These are phyloP conservation scores for Jacana jacana DNA, from an alignment of 2,113 vertebrate species.

Conservation along the genomic window DNA sequence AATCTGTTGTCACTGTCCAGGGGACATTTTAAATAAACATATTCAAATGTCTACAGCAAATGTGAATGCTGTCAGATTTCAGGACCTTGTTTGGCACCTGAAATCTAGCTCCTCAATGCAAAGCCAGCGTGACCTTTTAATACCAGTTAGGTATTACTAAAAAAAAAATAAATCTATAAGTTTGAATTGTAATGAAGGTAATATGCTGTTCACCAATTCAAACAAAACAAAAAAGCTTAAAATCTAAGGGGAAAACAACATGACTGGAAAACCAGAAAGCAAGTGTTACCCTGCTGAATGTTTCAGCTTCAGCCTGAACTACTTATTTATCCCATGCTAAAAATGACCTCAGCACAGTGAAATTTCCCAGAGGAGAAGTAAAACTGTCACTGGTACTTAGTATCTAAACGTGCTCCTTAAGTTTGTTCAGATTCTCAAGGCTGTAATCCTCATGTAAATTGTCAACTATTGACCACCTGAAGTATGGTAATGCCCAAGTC, in stretches of 20 bases:
- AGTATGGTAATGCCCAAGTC: not conserved
- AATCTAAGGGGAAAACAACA: not conserved
- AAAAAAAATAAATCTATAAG: not conserved
- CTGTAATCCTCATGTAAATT: not conserved
- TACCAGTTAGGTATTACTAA: not conserved
- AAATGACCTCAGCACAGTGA: slow-evolving; percentile 25
- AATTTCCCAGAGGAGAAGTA: slow-evolving; percentile 33
- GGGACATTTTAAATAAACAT: not conserved
- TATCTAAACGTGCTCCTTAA: too few species aligned
- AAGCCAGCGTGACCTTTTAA: not conserved
- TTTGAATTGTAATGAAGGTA: not conserved
- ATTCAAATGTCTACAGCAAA: not conserved
- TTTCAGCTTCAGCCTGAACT: not conserved
- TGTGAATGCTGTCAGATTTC: not conserved
- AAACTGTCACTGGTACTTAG: not conserved
- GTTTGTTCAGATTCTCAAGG: not conserved
- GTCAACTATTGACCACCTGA: not conserved
- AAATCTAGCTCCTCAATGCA: not conserved
- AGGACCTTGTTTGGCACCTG: not conserved
- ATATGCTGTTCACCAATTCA: not conserved
- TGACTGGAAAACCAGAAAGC: not conserved
- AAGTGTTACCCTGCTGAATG: not conserved
- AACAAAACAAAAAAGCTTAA: not conserved
- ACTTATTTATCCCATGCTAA: not conserved
- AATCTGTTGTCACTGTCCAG: not conserved